phyloP scores from a whole-genome alignment of 53 echinoderm and acorn worm species.

The Henricia sp. region DNA sequence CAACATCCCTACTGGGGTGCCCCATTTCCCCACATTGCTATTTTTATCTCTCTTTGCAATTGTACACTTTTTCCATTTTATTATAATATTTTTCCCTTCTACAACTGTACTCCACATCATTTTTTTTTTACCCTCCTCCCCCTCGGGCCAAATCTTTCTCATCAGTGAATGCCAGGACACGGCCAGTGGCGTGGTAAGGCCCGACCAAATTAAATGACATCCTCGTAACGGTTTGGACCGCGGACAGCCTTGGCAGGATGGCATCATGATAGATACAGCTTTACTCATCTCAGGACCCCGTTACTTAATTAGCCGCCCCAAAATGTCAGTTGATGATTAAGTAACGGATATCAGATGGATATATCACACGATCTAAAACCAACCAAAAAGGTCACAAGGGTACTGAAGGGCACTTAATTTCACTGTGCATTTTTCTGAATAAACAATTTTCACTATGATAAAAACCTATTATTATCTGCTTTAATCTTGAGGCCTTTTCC shows the following conservation, averaged over 20 bases:
- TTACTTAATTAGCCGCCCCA: slow-evolving; percentile 27
- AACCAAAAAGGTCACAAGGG: too few relatives aligned
- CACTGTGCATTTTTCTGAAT: too few relatives aligned
- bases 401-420: too few relatives aligned
- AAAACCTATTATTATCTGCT: too few relatives aligned
- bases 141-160: slow-evolving; percentile 35
- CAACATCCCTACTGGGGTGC: slow-evolving; percentile 28
- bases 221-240: slow-evolving; percentile 18
- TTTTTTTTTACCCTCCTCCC: slow-evolving; percentile 9
- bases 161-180: slow-evolving; percentile 42
- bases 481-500: too few relatives aligned
- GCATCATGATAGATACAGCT: not conserved
- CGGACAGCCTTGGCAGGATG: not conserved
- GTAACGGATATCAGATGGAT: not conserved
- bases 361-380: too few relatives aligned
- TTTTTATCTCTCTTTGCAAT: not conserved
- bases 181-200: slow-evolving; percentile 1
- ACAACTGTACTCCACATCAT: not conserved
- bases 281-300: too few relatives aligned
- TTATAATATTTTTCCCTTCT: not conserved
- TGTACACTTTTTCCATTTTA: not conserved
- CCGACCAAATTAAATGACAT: slow-evolving; percentile 56
- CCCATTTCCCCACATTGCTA: not conserved
- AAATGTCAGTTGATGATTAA: slow-evolving; percentile 11
- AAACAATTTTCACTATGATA: too few relatives aligned